A percentile compares a stretch with the other conserved stretches of the same genome.
These are phyloP conservation scores for Tetraodon nigroviridis DNA, from an alignment of 2,113 vertebrate genomes.

Conservation along the genomic window DNA sequence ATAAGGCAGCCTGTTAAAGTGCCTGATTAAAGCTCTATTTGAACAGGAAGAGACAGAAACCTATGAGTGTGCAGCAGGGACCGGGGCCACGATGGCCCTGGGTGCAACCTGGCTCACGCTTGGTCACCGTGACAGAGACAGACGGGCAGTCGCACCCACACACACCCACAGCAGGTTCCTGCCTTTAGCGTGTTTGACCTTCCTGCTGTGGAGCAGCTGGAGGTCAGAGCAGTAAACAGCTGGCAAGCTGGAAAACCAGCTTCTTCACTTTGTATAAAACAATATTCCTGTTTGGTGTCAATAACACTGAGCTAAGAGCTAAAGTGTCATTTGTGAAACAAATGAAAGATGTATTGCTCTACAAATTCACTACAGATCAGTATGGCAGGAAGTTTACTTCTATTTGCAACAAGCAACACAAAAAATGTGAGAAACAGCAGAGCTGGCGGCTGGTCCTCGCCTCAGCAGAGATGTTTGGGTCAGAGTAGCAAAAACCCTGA, in stretches of 20 bases:
- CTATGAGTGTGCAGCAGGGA: constrained; percentile 51
- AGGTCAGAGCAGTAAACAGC: constrained; percentile 46
- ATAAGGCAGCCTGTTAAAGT: constrained; percentile 61
- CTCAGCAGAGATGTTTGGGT: too few species aligned
- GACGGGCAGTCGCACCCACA: constrained; percentile 3
- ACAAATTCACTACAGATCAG: too few species aligned
- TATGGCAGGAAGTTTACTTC: too few species aligned
- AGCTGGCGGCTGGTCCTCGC: too few species aligned
- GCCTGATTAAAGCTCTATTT: constrained; percentile 68
- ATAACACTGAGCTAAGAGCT: too few species aligned
- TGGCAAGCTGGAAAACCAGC: constrained; percentile 26
- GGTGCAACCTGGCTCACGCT: constrained; percentile 25
- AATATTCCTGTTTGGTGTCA: too few species aligned
- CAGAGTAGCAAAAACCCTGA: too few species aligned
- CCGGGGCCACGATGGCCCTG: constrained; percentile 36
- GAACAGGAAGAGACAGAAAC: constrained; percentile 59
- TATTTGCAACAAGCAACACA: too few species aligned
- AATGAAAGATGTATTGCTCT: too few species aligned
- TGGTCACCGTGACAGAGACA: constrained; percentile 22
- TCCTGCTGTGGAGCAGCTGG: constrained; percentile 46
- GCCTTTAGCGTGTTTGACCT: constrained; percentile 24
- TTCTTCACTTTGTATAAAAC: not conserved
- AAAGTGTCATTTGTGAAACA: too few species aligned
- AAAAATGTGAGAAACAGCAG: too few species aligned
- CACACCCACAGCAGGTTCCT: not conserved